These are phyloP conservation scores for Umimayanthus chanpuru DNA, from an alignment of 92 coral and sea anemone species.

Conservation along the genomic window DNA sequence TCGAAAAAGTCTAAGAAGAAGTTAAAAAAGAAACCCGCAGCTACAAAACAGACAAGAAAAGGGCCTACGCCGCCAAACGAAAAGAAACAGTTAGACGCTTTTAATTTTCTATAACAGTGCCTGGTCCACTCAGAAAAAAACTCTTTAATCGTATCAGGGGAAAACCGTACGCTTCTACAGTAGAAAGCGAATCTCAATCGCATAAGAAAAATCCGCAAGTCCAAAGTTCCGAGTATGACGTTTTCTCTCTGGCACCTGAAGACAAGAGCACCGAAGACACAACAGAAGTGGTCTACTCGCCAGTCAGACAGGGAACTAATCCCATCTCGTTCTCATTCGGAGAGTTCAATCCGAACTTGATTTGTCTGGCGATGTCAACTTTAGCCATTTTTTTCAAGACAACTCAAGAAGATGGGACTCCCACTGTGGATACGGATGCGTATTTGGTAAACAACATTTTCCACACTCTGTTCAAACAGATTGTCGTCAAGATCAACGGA, in stretches of 20 bases:
- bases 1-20: too few relatives aligned
- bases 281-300: background rate
- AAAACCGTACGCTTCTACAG: too few relatives aligned
- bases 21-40: background rate
- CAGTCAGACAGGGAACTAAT: constrained; percentile 27
- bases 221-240: background rate
- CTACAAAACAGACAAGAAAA: too few relatives aligned
- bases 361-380: constrained; percentile 31
- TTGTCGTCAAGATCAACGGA: constrained; percentile 42
- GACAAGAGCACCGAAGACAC: background rate
- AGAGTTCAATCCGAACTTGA: constrained; percentile 2
- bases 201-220: background rate
- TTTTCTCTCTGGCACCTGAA: background rate
- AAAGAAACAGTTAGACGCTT: background rate
- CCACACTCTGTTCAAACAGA: constrained; percentile 40
- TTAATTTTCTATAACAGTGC: too few relatives aligned
- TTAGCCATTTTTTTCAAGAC: constrained; percentile 24
- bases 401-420: background rate
- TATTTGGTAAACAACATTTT: constrained; percentile 19
- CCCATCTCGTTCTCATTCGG: constrained; percentile 31
- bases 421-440: background rate
- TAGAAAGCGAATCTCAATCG: too few relatives aligned
- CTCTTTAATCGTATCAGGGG: accelerated
- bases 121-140: too few relatives aligned
- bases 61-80: background rate